Percentiles rank a stretch among this genome's conserved stretches.
Evolutionary conservation across 2,113 vertebrate species (phyloP).

Genomic region (Pelmatolapia mariae): DNA sequence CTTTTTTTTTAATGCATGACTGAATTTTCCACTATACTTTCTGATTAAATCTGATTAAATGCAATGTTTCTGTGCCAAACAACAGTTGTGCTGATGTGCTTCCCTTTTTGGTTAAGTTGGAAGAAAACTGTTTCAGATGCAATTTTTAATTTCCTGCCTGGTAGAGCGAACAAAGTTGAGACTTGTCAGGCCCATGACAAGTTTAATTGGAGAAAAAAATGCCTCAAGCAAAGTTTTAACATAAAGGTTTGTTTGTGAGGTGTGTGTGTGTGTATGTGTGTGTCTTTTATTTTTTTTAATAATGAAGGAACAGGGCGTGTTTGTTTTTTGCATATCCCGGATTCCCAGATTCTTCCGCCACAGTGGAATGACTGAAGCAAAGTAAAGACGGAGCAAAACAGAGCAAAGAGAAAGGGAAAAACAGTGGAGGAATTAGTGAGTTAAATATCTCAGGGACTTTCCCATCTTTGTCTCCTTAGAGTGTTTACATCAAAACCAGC

Average conservation of each 20-base stretch:
- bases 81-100: background rate
- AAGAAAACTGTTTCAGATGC: conserved; percentile 15
- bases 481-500: conserved; percentile 45
- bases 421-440: conserved; percentile 43
- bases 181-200: conserved; percentile 29
- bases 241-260: conserved; percentile 12
- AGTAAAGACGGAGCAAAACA: conserved; percentile 14
- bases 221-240: conserved; percentile 29
- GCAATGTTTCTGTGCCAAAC: background rate
- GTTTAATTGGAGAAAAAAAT: conserved; percentile 41
- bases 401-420: conserved; percentile 17
- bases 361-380: conserved; percentile 23
- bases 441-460: conserved; percentile 65
- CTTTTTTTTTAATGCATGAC: background rate
- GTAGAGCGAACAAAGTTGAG: conserved; percentile 27
- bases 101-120: background rate
- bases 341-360: conserved; percentile 45
- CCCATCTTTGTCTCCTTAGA: conserved; percentile 30
- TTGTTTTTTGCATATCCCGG: conserved; percentile 37
- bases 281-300: conserved; percentile 13
- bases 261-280: background rate
- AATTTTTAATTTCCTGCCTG: conserved; percentile 50
- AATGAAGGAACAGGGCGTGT: conserved; percentile 31
- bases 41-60: background rate
- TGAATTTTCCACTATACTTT: background rate